A percentile compares a stretch with the other conserved stretches of the same genome.
Evolutionary conservation across 2,888 invertebrate genomes (phyloP).

Genomic region (Tenthredo amoena): DNA sequence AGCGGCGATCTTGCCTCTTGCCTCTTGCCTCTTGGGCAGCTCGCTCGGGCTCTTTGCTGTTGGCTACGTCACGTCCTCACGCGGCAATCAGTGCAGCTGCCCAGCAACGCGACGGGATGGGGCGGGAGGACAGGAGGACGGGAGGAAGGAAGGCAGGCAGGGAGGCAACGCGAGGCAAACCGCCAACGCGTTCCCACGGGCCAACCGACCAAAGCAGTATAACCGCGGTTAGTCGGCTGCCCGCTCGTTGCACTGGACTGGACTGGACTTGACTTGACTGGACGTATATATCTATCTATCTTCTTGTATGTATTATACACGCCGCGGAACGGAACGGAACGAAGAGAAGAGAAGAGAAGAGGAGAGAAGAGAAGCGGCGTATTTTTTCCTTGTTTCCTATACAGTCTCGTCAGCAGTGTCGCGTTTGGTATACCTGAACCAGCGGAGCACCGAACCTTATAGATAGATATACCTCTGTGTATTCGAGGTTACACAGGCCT

Average conservation of each 20-base stretch:
- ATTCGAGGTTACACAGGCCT: background rate
- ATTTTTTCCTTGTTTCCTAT: background rate
- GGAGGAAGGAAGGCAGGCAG: background rate
- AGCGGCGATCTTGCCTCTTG: slow-evolving; percentile 40
- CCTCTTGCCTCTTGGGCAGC: background rate
- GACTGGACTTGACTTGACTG: slow-evolving; percentile 5
- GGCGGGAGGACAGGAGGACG: background rate
- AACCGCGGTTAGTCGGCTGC: background rate
- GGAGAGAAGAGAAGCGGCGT: background rate
- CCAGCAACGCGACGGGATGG: slow-evolving; percentile 59
- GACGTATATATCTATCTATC: background rate
- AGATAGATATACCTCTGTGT: background rate
- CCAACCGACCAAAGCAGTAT: slow-evolving; percentile 66
- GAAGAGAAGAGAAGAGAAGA: background rate
- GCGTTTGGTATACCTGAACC: background rate
- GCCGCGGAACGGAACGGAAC: background rate
- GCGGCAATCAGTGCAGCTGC: slow-evolving; percentile 76
- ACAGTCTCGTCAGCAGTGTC: slow-evolving; percentile 11
- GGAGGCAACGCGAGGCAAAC: slow-evolving; percentile 35
- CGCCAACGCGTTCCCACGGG: slow-evolving; percentile 76
- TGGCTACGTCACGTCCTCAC: slow-evolving; percentile 71
- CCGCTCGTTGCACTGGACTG: background rate
- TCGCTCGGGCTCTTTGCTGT: background rate
- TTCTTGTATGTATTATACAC: background rate
- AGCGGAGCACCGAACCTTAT: background rate